A percentile compares a stretch with the other conserved stretches of the same genome.
Conservation (phyloP, 2,888 invertebrate species). For the Leptothorax acervorum region DNA sequence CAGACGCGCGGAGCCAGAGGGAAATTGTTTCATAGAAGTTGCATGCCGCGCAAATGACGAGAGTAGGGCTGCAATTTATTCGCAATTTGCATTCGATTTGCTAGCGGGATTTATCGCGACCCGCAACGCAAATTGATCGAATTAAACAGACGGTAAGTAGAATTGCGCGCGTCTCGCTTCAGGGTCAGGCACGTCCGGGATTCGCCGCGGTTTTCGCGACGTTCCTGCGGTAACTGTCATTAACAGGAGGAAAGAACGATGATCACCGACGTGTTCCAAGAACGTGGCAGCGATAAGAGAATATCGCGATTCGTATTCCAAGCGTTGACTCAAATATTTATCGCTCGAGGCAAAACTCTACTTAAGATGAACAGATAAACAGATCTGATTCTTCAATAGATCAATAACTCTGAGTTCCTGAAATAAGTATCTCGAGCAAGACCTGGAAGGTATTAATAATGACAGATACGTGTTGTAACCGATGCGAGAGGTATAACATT, state of each 20-base stretch:
- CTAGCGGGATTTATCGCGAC: slow-evolving; percentile 73
- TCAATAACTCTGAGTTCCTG: neutral
- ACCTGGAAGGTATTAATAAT: neutral
- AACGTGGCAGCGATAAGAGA: slow-evolving; percentile 19
- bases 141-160: slow-evolving; percentile 65
- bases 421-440: neutral
- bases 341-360: neutral
- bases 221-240: slow-evolving; percentile 43
- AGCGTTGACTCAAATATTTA: neutral
- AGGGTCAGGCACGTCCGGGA: slow-evolving; percentile 60
- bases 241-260: slow-evolving; percentile 49
- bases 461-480: neutral
- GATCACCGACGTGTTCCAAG: slow-evolving; percentile 59
- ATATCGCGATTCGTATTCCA: neutral
- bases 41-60: slow-evolving; percentile 75
- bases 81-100: slow-evolving; percentile 81
- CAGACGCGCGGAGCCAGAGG: slow-evolving; percentile 65
- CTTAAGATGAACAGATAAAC: neutral
- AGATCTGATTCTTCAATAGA: neutral
- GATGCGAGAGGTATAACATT: neutral
- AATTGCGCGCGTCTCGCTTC: slow-evolving; percentile 49
- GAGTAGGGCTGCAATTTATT: slow-evolving; percentile 78
- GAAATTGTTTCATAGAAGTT: slow-evolving; percentile 79
- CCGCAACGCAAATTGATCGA: slow-evolving; percentile 67
- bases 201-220: slow-evolving; percentile 49